Evolutionary conservation across 2,113 vertebrate genomes (phyloP), one percentile per base, ranked within the genome.

Genomic region (Pollachius pollachius): DNA sequence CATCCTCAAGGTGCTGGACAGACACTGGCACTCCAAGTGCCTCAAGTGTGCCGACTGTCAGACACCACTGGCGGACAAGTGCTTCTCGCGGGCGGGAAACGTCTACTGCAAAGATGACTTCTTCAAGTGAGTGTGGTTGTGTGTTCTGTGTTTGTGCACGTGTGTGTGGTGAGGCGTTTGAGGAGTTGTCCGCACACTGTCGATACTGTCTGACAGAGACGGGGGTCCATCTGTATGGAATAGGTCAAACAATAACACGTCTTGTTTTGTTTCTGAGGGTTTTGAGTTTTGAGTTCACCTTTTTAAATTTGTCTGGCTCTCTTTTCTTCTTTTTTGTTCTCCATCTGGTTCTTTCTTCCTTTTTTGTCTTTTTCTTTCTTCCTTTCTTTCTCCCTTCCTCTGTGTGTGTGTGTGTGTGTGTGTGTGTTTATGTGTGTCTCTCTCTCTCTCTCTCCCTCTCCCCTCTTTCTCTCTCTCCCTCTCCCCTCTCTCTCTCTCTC

Each of bases 81-180:
- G 97, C 82, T 99, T 99, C 93, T 96, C 95, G 85, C 91, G 97
- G 48, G 94, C 94, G 0, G 97, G 96, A 68, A 95, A 93, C 67
- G 95, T 99, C 77, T 99, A 99, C 91, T 99, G 97, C 94, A 99
- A 98, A 83, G 97, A 99, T 61, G 97, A 99, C 60, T 99, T 99
- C 91, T 99, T 99, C 93, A 99, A 98, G 97, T 99, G 73, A 96
- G 97, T 94, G 4, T 70, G 19, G 63, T 1, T 25, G 11, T 62
- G 12, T 41, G 9, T 60, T 7, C 15, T 8, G 0, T 23, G 25
- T 34, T 63, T 34, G 15, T 63, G n/a, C 18, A 52, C 21, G 0
- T 23, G 23, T 11, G 5, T 30, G 3, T 30, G 0, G 30, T 2
- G 30, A 30, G 30, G 30, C 3, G 30, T 30, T 23, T 30, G 13